Evolutionary conservation across 2,888 invertebrate genomes (phyloP).

Genomic region (Cynaeus angustus): DNA sequence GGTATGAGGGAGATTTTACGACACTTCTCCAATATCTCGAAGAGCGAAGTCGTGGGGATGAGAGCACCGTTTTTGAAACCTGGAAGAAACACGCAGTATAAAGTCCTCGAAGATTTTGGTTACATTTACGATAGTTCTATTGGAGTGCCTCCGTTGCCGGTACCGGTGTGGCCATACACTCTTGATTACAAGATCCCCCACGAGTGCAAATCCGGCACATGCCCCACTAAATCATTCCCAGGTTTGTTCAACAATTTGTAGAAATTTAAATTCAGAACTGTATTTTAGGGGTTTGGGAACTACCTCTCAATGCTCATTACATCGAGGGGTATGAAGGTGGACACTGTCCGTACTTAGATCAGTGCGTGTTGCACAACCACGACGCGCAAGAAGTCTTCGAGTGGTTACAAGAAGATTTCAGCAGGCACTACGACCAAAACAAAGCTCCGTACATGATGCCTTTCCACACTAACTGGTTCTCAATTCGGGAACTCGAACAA

Average conservation of each 20-base stretch:
- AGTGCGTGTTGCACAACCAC: slow-evolving; percentile 92
- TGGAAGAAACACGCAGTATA: slow-evolving; percentile 94
- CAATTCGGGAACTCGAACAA: slow-evolving; percentile 85
- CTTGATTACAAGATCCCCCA: slow-evolving; percentile 94
- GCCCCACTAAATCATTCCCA: slow-evolving; percentile 91
- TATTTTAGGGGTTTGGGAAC: slow-evolving; percentile 87
- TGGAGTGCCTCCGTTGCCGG: slow-evolving; percentile 85
- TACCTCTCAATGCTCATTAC: slow-evolving; percentile 92
- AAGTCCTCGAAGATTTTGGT: slow-evolving; percentile 93
- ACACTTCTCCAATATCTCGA: slow-evolving; percentile 87
- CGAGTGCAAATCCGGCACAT: slow-evolving; percentile 94
- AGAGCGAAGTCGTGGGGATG: slow-evolving; percentile 88
- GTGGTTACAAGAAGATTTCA: slow-evolving; percentile 93
- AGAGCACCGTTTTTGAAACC: slow-evolving; percentile 93
- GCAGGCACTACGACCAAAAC: slow-evolving; percentile 88
- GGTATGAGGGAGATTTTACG: slow-evolving; percentile 92
- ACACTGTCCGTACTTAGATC: slow-evolving; percentile 93
- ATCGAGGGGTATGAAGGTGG: slow-evolving; percentile 92
- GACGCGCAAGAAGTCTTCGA: slow-evolving; percentile 84
- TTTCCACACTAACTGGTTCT: slow-evolving; percentile 98
- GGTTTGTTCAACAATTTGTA: slow-evolving; percentile 72
- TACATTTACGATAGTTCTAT: slow-evolving; percentile 95
- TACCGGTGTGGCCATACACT: slow-evolving; percentile 96
- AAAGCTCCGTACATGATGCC: slow-evolving; percentile 96
- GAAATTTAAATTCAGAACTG: slow-evolving; percentile 1